Percentiles rank a stretch among this genome's conserved stretches.
Conservation (phyloP, 2,113 vertebrate species). For the Oryctolagus cuniculus region mOryCun1.1 NC_091442.1:83365501-83366000, state of each 20-base stretch:
- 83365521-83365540: conserved; percentile 91
- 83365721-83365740: conserved; percentile 9
- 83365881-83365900: background rate
- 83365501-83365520: conserved; percentile 89
- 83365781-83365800: background rate
- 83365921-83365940: conserved; percentile 15
- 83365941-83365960: background rate
- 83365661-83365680: background rate
- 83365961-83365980: background rate
- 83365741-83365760: conserved; percentile 54
- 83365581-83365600: conserved; percentile 81
- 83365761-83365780: conserved; percentile 41
- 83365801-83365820: conserved; percentile 6
- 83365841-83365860: background rate
- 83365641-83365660: conserved; percentile 17
- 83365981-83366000: background rate
- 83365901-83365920: background rate
- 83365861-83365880: background rate
- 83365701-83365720: conserved; percentile 66
- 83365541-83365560: conserved; percentile 86
- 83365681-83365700: conserved; percentile 60
- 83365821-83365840: background rate
- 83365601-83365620: conserved; percentile 83
- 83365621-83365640: conserved; percentile 68
- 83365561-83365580: conserved; percentile 79